Evolutionary conservation across 2,888 invertebrate genomes (phyloP).

Genomic region (Aphodius granarius): DNA sequence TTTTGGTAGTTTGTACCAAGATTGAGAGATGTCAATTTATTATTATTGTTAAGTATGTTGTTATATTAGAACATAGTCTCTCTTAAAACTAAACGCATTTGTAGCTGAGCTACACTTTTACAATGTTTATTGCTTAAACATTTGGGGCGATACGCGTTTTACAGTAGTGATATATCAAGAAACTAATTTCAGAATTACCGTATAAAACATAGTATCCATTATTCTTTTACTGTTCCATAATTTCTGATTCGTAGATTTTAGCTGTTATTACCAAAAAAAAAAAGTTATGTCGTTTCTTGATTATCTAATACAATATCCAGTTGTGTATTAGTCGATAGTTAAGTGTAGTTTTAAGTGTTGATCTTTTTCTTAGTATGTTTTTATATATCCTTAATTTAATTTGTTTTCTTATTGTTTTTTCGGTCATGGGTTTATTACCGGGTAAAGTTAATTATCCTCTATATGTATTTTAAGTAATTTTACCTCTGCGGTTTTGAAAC

Average conservation of each 20-base stretch:
- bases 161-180: not conserved
- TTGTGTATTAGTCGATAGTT: constrained; percentile 18
- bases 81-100: not conserved
- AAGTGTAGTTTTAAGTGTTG: constrained; percentile 34
- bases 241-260: constrained; percentile 17
- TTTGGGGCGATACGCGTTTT: not conserved
- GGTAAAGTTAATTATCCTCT: constrained; percentile 17
- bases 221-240: constrained; percentile 21
- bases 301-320: constrained; percentile 16
- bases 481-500: constrained; percentile 20
- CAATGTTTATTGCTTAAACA: not conserved
- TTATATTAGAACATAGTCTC: not conserved
- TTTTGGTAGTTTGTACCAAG: no score
- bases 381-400: constrained; percentile 19
- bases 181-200: not conserved
- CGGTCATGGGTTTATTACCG: constrained; percentile 15
- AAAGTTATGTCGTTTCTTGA: constrained; percentile 15
- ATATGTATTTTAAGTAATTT: constrained; percentile 25
- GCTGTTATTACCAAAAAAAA: constrained; percentile 16
- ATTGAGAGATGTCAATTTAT: no score
- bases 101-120: not conserved
- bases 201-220: constrained; percentile 4
- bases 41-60: not conserved
- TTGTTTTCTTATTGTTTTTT: constrained; percentile 5
- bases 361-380: constrained; percentile 22